These are phyloP conservation scores for Panagrolaimus sp. DNA, from an alignment of 1,140 invertebrate species.

Conservation along the genomic window DNA sequence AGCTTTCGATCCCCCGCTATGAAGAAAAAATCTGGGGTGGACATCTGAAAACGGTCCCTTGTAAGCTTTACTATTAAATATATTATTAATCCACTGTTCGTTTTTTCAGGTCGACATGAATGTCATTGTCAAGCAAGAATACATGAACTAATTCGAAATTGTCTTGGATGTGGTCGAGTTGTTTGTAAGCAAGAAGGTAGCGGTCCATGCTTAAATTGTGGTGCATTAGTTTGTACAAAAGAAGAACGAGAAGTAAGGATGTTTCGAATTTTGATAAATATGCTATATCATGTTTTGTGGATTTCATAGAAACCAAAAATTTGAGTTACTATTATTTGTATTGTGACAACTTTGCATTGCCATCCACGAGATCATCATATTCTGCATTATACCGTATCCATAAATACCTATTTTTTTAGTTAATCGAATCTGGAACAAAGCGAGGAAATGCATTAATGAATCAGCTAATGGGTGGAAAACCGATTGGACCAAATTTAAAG, in stretches of 20 bases:
- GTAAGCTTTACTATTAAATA: too few species aligned
- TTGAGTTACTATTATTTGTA: too few species aligned
- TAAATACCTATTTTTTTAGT: constrained; percentile 21
- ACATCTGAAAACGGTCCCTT: too few species aligned
- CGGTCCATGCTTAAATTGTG: constrained; percentile 88
- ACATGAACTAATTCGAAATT: constrained; percentile 87
- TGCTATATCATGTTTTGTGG: not conserved
- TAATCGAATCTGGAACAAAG: constrained; percentile 30
- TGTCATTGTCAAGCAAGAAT: constrained; percentile 87
- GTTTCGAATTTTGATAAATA: too few species aligned
- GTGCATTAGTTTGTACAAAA: constrained; percentile 66
- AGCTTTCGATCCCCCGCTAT: too few species aligned
- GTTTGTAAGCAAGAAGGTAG: constrained; percentile 92
- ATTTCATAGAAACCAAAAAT: too few species aligned
- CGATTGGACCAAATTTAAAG: not conserved
- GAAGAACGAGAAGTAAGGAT: constrained; percentile 49
- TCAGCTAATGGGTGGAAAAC: constrained; percentile 21
- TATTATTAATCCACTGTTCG: too few species aligned
- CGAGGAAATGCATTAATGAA: constrained; percentile 23
- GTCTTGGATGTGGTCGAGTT: constrained; percentile 82
- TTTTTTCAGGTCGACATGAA: constrained; percentile 68
- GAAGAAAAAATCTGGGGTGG: too few species aligned
- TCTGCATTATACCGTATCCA: too few species aligned
- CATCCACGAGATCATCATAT: too few species aligned
- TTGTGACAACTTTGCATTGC: too few species aligned